phyloP scores from a whole-genome alignment of 2,888 invertebrate genomes.

The Scotopteryx bipunctaria region DNA sequence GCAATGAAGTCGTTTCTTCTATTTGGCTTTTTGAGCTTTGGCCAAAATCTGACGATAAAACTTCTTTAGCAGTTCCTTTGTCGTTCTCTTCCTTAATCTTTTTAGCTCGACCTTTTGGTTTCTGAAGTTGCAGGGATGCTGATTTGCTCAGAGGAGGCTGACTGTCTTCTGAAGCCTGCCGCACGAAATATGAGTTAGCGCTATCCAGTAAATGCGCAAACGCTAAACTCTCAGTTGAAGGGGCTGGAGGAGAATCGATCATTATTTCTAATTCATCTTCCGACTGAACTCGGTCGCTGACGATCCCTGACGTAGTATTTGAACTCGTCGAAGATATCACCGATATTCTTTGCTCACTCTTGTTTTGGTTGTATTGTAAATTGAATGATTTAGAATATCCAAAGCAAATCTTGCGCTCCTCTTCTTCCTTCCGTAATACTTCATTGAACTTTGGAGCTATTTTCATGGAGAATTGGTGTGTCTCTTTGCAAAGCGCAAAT shows the following conservation, averaged over 20 bases:
- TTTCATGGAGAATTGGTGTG: constrained; percentile 98
- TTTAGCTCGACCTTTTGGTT: constrained; percentile 58
- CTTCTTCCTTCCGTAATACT: constrained; percentile 91
- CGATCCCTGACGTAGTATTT: constrained; percentile 98
- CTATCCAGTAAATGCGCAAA: constrained; percentile 89
- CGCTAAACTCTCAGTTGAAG: constrained; percentile 92
- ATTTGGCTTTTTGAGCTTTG: constrained; percentile 52
- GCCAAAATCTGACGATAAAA: constrained; percentile 47
- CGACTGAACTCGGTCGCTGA: constrained; percentile 96
- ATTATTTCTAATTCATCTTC: constrained; percentile 96
- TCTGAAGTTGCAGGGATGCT: constrained; percentile 67
- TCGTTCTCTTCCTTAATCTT: constrained; percentile 64
- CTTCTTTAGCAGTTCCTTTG: constrained; percentile 50
- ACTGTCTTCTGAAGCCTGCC: constrained; percentile 60
- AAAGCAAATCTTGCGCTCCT: constrained; percentile 87
- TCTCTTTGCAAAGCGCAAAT: constrained; percentile 93
- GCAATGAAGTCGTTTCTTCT: constrained; percentile 65
- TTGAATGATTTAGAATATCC: constrained; percentile 87
- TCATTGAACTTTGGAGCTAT: constrained; percentile 93
- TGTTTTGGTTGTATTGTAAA: constrained; percentile 84
- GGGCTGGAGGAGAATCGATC: constrained; percentile 92
- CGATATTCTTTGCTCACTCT: constrained; percentile 92
- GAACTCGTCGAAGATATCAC: constrained; percentile 97
- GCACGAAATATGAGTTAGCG: constrained; percentile 74
- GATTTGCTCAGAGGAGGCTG: constrained; percentile 62